A percentile compares a stretch with the other conserved stretches of the same genome.
Evolutionary conservation across 2,113 vertebrate genomes (phyloP).

Genomic region (Penelope pileata): DNA sequence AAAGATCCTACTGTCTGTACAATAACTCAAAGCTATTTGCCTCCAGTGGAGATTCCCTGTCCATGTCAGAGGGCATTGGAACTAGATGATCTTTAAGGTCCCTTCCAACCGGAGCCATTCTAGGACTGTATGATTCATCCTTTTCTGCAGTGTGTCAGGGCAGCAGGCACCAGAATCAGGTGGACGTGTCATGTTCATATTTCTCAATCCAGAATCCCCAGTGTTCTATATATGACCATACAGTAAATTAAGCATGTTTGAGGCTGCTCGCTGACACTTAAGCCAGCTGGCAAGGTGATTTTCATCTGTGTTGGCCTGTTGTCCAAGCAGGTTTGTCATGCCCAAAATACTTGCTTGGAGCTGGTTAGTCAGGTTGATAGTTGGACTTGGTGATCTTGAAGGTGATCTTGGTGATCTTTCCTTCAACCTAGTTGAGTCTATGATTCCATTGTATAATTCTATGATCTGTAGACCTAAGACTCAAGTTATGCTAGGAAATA

Average conservation of each 20-base stretch:
- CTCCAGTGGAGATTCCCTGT: neutral
- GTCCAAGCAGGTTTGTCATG: neutral
- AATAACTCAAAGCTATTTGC: neutral
- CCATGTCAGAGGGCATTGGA: no score
- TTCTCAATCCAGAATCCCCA: neutral
- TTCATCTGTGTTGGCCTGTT: neutral
- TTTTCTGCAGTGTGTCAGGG: neutral
- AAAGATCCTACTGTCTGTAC: neutral
- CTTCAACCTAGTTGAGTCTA: no score
- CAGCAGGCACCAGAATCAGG: neutral
- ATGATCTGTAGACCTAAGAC: neutral
- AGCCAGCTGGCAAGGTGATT: rapidly evolving
- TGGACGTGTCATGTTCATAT: rapidly evolving
- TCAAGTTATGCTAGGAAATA: neutral
- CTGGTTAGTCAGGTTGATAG: no score
- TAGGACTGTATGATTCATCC: no score
- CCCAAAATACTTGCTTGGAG: neutral
- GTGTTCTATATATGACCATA: neutral
- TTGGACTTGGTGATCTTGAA: no score
- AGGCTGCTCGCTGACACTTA: rapidly evolving
- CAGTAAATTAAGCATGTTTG: rapidly evolving
- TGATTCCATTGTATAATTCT: neutral
- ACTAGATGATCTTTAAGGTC: no score
- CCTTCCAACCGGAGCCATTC: no score
- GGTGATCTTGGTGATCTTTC: no score